Base-by-base conservation (phyloP, 2,888 invertebrate species). In the Himalopsyche japonica region DNA sequence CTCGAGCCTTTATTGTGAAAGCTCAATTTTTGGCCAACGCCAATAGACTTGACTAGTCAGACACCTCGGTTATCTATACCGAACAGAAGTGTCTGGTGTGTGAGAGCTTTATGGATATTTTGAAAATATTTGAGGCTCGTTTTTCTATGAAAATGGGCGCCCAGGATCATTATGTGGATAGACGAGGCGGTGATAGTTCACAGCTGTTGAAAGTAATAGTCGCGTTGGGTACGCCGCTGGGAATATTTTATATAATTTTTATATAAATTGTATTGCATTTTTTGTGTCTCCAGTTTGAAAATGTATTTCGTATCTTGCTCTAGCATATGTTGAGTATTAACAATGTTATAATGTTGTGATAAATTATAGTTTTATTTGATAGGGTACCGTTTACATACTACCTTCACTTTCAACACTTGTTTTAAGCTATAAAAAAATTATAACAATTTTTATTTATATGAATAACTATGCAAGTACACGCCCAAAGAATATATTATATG, bases 101-200 rank as follows among this genome's bases (percentile, higher is more conserved):
- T 34, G 84, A 85, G 48, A 86, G 85, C 79, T 86, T 86, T 86
- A 86, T 86, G 86, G 83, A 83, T 82, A 86, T 86, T 86, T 86
- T 84, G 70, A 85, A 86, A 86, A 85, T 85, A 86, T 86, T 85
- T 81, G 64, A 82, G 34, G 20, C 83, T 37, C 32, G 78, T 84
- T 84, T 84, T 83, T 83, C 76, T 78, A 78, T 70, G 84, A 70
- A 81, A 84, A 84, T 81, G 84, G 80, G 80, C 47, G 81, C 24
- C n/a, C 47, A 18, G 30, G 70, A 76, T 81, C 81, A 76, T 81
- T 81, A 81, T 76, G 76, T 37, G 64, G 64, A 81, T 81, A 81
- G 34, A 48, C 80, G 81, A 48, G 57, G 57, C 57, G 57, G 57
- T 24, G 81, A 77, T 82, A 57, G 37, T 82, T 82, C 78, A 82